Conservation (phyloP, 2,797 vertebrate species). For the Amniataba percoides region DNA sequence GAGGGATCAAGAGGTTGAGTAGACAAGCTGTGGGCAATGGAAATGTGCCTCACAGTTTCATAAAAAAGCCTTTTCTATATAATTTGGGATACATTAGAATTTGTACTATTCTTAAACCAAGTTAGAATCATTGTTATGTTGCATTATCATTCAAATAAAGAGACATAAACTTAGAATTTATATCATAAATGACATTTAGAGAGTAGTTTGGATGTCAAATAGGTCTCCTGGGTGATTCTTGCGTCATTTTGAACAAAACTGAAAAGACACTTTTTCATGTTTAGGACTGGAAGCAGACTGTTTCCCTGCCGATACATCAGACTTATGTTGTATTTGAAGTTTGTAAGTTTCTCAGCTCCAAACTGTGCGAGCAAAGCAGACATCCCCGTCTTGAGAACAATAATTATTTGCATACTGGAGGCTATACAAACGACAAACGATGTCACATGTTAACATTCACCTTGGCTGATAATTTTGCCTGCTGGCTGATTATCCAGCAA, state of each 20-base stretch:
- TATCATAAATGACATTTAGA: background rate
- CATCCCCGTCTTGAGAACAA: conserved; percentile 5
- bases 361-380: background rate
- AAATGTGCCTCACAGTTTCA: background rate
- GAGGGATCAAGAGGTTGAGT: background rate
- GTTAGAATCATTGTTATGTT: background rate
- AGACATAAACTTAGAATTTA: background rate
- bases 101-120: background rate
- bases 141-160: background rate
- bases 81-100: background rate
- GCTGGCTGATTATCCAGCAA: background rate
- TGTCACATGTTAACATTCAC: conserved; percentile 24
- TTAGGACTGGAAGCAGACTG: background rate
- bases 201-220: background rate
- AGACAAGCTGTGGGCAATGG: background rate
- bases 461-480: conserved; percentile 5
- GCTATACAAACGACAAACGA: conserved; percentile 5
- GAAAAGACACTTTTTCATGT: background rate
- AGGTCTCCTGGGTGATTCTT: background rate
- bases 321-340: background rate
- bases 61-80: background rate
- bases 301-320: background rate
- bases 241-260: background rate
- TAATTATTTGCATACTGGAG: conserved; percentile 32
- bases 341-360: background rate